phyloP scores from a whole-genome alignment of 2,797 vertebrate genomes.

The Melanitta fusca region DNA sequence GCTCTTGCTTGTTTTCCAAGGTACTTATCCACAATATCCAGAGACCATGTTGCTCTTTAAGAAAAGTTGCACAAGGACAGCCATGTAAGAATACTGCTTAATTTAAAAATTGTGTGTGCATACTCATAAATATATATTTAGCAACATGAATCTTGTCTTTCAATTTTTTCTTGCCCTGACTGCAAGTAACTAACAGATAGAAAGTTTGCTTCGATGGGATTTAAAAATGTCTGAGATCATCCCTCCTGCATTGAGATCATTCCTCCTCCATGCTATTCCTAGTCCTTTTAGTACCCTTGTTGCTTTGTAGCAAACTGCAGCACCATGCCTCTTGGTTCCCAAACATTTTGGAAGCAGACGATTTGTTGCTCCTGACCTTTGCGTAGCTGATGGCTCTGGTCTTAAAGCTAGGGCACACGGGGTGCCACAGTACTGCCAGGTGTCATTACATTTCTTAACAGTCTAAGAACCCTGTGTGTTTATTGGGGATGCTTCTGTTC shows the following conservation, averaged over 20 bases:
- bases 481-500: neutral
- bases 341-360: neutral
- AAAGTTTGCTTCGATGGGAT: neutral
- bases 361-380: neutral
- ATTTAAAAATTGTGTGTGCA: neutral
- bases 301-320: neutral
- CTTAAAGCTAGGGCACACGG: neutral
- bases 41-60: neutral
- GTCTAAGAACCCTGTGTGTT: neutral
- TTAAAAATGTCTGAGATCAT: neutral
- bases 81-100: neutral
- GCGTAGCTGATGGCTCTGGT: neutral
- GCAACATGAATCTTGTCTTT: neutral
- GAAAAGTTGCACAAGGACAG: neutral
- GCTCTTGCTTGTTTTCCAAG: neutral
- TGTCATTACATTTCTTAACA: accelerated
- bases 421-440: neutral
- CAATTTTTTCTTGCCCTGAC: neutral
- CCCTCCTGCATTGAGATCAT: neutral
- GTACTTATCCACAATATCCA: neutral
- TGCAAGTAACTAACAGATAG: neutral
- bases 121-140: neutral
- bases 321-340: neutral
- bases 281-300: neutral
- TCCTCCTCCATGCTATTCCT: neutral